phyloP scores from a whole-genome alignment of 2,888 invertebrate genomes.

The Pollenia labialis region DNA sequence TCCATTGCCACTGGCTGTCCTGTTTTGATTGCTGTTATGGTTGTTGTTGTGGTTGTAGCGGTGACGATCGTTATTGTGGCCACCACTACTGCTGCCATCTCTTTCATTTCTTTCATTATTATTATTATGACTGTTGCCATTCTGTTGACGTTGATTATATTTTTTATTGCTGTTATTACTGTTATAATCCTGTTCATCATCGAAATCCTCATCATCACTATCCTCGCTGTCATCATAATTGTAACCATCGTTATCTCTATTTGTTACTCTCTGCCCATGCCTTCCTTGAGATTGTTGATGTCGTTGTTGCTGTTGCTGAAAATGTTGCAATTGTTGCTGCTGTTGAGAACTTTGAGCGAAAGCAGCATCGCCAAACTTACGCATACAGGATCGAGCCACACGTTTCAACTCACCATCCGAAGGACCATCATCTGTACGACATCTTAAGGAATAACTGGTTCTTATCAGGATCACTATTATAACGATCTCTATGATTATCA shows the following conservation, averaged over 20 bases:
- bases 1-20: conserved; percentile 38
- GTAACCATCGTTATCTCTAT: conserved; percentile 61
- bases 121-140: conserved; percentile 59
- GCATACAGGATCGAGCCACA: conserved; percentile 86
- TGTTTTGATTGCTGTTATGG: conserved; percentile 34
- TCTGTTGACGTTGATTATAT: conserved; percentile 61
- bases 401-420: conserved; percentile 86
- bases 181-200: conserved; percentile 76
- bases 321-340: conserved; percentile 45
- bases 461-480: neutral
- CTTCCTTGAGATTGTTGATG: conserved; percentile 51
- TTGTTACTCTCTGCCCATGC: conserved; percentile 41
- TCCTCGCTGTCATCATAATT: conserved; percentile 62
- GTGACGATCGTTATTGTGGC: conserved; percentile 69
- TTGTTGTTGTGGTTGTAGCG: conserved; percentile 63
- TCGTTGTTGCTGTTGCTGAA: conserved; percentile 45
- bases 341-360: conserved; percentile 51
- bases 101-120: conserved; percentile 51
- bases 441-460: conserved; percentile 83
- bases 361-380: conserved; percentile 79
- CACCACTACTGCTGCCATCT: conserved; percentile 43
- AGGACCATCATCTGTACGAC: conserved; percentile 86
- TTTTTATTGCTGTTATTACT: conserved; percentile 60
- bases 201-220: conserved; percentile 74
- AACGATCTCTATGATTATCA: conserved; percentile 18